Conservation (phyloP, 2,113 vertebrate genomes). For the Cryptotis parvus region DNA sequence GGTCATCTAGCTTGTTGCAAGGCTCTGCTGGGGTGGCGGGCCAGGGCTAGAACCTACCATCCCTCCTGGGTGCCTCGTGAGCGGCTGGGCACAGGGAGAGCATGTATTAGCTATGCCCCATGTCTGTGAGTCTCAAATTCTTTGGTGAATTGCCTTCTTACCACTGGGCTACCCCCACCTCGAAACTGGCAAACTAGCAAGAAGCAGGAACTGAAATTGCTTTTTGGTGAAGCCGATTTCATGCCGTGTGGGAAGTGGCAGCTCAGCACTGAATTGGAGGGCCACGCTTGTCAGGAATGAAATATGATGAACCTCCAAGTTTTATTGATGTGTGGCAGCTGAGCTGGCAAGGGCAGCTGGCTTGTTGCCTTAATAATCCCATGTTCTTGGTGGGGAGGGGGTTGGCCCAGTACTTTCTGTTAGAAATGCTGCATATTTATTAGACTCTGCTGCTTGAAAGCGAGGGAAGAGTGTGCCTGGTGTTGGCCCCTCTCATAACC, state of each 20-base stretch:
- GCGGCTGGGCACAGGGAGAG: too few relatives aligned
- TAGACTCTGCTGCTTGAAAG: conserved; percentile 60
- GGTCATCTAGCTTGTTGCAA: too few relatives aligned
- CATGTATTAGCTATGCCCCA: too few relatives aligned
- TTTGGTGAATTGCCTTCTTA: conserved; percentile 35
- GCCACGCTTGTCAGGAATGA: conserved; percentile 85
- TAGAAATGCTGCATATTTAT: conserved; percentile 83
- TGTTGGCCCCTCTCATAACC: conserved; percentile 70
- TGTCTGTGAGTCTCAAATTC: conserved; percentile 13
- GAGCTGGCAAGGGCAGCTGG: conserved; percentile 61
- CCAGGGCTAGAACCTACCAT: too few relatives aligned
- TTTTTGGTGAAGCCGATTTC: conserved; percentile 83
- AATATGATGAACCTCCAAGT: conserved; percentile 79
- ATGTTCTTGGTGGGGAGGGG: conserved; percentile 74
- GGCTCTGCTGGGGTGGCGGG: too few relatives aligned
- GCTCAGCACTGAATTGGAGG: conserved; percentile 77
- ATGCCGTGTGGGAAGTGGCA: conserved; percentile 45
- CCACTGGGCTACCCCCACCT: conserved; percentile 48
- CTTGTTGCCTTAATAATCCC: conserved; percentile 52
- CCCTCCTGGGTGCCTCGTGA: too few relatives aligned
- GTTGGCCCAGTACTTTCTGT: conserved; percentile 78
- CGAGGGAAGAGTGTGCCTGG: neutral
- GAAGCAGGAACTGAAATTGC: conserved; percentile 67
- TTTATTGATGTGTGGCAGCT: conserved; percentile 38
- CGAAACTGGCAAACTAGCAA: conserved; percentile 65